phyloP scores from a whole-genome alignment of 1,140 invertebrate species.

The Holcopasites calliopsidis region DNA sequence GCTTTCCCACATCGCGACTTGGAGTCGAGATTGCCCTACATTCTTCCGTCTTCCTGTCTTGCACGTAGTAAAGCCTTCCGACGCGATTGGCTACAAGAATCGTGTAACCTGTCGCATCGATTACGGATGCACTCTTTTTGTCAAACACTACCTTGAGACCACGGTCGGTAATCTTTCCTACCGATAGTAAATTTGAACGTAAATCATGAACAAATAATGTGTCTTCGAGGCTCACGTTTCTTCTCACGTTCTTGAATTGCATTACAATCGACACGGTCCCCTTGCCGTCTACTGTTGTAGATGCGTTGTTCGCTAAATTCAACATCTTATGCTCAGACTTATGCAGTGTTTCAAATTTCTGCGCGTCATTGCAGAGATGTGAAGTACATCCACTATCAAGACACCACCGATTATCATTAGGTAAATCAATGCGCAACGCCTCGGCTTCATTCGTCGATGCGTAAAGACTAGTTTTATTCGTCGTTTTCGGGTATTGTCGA shows the following conservation, averaged over 20 bases:
- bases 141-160: background rate
- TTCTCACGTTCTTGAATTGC: background rate
- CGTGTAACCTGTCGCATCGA: background rate
- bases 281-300: background rate
- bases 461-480: background rate
- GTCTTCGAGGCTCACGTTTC: background rate
- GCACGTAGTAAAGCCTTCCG: background rate
- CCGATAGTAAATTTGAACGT: background rate
- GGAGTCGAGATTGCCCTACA: background rate
- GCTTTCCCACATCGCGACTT: background rate
- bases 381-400: constrained; percentile 13
- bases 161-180: background rate
- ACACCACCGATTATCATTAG: background rate
- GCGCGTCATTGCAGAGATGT: background rate
- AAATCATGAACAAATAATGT: constrained; percentile 3
- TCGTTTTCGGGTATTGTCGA: background rate
- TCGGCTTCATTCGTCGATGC: background rate
- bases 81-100: background rate
- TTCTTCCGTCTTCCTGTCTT: background rate
- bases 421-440: background rate
- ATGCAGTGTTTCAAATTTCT: background rate
- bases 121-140: background rate
- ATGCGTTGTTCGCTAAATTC: background rate
- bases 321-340: background rate
- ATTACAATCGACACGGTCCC: background rate